Evolutionary conservation across 2,797 vertebrate species (phyloP).

Genomic region (Arctocebus calabarensis): DNA sequence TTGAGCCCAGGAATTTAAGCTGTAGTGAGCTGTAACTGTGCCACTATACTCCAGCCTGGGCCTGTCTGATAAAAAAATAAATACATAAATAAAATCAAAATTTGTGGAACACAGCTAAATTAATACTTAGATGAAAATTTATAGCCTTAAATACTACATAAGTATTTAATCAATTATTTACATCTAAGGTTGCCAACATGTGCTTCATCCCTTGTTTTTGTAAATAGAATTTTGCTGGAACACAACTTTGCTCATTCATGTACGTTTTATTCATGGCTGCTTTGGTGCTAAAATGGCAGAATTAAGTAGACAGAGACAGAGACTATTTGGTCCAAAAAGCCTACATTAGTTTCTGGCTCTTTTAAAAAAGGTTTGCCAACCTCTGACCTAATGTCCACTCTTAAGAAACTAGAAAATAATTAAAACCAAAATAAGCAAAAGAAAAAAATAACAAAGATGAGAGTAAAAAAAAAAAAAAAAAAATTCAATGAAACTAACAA

Average conservation of each 20-base stretch:
- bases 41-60: neutral
- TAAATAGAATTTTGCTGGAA: slow-evolving; percentile 7
- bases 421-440: neutral
- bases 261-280: neutral
- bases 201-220: neutral
- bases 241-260: neutral
- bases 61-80: neutral
- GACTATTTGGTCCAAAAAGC: neutral
- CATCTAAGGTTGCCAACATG: neutral
- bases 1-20: neutral
- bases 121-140: neutral
- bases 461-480: neutral
- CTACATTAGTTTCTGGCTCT: neutral
- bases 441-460: neutral
- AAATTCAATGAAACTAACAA: neutral
- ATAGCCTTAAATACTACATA: neutral
- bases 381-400: neutral
- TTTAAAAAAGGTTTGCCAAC: neutral
- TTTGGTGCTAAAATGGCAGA: neutral
- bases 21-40: neutral
- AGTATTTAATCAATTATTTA: neutral
- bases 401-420: neutral
- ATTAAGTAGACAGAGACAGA: neutral
- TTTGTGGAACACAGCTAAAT: neutral
- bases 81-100: neutral